phyloP scores from a whole-genome alignment of 35 echinoderm and acorn worm genomes.

The Anneissia japonica region DNA sequence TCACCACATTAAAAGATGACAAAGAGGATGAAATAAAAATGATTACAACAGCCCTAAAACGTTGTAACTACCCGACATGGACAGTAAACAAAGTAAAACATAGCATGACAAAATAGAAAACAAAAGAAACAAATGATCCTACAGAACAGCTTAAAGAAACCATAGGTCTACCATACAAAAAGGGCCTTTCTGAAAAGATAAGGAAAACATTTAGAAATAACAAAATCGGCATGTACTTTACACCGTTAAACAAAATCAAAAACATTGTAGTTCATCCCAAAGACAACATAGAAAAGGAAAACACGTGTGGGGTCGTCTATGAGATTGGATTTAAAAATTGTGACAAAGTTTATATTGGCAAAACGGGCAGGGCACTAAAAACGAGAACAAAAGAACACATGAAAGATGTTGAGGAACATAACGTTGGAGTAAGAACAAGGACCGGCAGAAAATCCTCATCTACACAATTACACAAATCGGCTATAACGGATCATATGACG shows the following conservation, averaged over 20 bases:
- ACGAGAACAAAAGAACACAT: no score
- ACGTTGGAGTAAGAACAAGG: no score
- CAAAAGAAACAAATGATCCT: neutral
- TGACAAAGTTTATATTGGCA: no score
- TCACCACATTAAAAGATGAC: slow-evolving; percentile 3
- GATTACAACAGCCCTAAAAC: slow-evolving; percentile 6
- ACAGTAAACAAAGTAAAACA: slow-evolving; percentile 3
- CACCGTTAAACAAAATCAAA: neutral
- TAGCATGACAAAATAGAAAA: neutral
- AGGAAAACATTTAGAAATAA: neutral
- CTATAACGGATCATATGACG: no score
- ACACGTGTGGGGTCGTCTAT: no score
- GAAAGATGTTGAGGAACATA: no score
- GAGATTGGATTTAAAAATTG: no score
- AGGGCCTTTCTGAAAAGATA: neutral
- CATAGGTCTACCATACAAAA: neutral
- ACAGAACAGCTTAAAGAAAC: neutral
- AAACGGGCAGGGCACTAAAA: no score
- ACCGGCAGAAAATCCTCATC: no score
- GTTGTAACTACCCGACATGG: slow-evolving; percentile 28
- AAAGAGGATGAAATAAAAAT: slow-evolving; percentile 14
- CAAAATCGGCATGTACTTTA: neutral
- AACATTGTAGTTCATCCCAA: no score
- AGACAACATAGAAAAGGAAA: no score
- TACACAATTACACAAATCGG: no score